phyloP scores from a whole-genome alignment of 2,113 vertebrate species.

The Pomatorhinus ruficollis region DNA sequence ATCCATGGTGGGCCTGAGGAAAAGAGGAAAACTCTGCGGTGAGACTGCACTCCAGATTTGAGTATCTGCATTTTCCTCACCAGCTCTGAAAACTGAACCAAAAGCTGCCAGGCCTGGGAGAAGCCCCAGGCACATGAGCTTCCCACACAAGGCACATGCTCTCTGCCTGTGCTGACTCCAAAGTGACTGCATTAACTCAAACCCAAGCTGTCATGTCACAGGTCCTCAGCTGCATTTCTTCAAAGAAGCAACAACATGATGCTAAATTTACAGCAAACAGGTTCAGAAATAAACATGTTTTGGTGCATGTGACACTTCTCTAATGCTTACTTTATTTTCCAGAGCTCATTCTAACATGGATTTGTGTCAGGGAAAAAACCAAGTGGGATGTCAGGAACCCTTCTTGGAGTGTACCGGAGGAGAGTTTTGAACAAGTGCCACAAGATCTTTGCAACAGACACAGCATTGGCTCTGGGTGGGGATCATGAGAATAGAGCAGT shows the following conservation, averaged over 20 bases:
- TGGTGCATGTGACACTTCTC: not conserved
- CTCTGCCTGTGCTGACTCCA: not conserved
- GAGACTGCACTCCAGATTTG: not conserved
- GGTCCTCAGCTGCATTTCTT: not conserved
- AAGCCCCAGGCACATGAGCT: not conserved
- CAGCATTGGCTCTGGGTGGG: not conserved
- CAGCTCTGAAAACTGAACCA: not conserved
- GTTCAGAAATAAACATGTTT: not conserved
- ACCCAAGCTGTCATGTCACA: not conserved
- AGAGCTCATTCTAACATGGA: not conserved
- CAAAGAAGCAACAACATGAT: not conserved
- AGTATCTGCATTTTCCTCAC: not conserved
- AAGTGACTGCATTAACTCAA: not conserved
- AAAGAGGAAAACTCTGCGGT: not conserved
- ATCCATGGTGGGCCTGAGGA: slow-evolving; percentile 55
- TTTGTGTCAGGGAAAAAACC: not conserved
- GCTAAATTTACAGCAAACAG: not conserved
- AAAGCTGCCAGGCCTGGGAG: not conserved
- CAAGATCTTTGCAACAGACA: not conserved
- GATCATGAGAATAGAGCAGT: not conserved
- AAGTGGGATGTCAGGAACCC: not conserved
- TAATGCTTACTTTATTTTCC: not conserved
- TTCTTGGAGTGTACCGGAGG: not conserved
- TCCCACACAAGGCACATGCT: not conserved
- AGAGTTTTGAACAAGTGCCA: not conserved